Evolutionary conservation across 2,113 vertebrate genomes (phyloP), one percentile per base, ranked within the genome.

Genomic region (Tychaedon coryphoeus): DNA sequence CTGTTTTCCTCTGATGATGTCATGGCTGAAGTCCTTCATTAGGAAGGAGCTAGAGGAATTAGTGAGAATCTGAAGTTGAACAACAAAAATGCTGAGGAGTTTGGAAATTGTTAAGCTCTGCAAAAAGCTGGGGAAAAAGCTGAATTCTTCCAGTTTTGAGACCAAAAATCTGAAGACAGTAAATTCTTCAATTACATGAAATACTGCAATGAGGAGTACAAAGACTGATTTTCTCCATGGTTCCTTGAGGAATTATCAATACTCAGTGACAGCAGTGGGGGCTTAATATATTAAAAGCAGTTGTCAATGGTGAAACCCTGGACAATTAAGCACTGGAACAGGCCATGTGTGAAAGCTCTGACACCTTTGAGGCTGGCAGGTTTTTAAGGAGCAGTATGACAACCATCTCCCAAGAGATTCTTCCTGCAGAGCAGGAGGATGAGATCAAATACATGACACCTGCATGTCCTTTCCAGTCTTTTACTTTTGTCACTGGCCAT

Each of bases 401-500:
- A 96, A 95, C 65, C 45, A 74, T 38, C 53, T 97, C 92, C 86
- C 96, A 93, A n/a, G 65, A 87, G 72, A 79, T 38, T 69, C 71
- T 60, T 83, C 22, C 79, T 93, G 74, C 19, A 69, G 81, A 86
- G 50, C 34, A 86, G 53, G 40, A 81, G 38, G 65, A 74, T 90
- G 77, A 91, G 92, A 92, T 80, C 1, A 0, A 80, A 51, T n/a
- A 96, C 86, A 88, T 86, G 57, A 76, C 1, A 12, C 48, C 22
- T 65, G 31, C 15, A 45, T 90, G 78, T 82, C 28, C 40, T 73
- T 65, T 90, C 54, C 78, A 82, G 58, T 17, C 47, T 51, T 88
- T 38, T 76, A 48, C 47, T 51, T 88, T 38, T 76, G 53, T 62
- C n/a, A 50, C 4, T 70, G 73, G 58, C 50, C 83, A 64, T 47